Evolutionary conservation across 2,113 vertebrate genomes (phyloP).

Genomic region (Cisticola juncidis): DNA sequence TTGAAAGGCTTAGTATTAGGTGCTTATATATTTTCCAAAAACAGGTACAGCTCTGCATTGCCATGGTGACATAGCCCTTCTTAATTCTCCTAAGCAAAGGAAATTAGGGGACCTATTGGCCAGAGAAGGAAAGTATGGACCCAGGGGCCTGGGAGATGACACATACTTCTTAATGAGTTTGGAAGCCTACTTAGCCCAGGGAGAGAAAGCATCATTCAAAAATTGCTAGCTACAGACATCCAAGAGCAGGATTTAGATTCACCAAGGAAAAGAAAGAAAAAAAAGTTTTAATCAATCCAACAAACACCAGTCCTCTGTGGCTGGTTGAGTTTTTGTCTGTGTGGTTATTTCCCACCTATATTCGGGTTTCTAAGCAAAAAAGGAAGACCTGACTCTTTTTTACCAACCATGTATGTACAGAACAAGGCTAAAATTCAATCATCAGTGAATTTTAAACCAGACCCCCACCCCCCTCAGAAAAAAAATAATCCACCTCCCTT

Average conservation of each 20-base stretch:
- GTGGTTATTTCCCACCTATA: not conserved
- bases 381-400: not conserved
- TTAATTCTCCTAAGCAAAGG: not conserved
- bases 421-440: not conserved
- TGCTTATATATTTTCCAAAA: not conserved
- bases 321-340: not conserved
- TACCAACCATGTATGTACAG: not conserved
- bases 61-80: not conserved
- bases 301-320: not conserved
- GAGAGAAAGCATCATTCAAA: not conserved
- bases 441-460: not conserved
- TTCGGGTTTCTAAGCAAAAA: not conserved
- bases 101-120: not conserved
- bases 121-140: not conserved
- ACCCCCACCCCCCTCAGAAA: rapidly evolving
- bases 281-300: not conserved
- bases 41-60: not conserved
- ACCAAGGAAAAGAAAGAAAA: not conserved
- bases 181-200: not conserved
- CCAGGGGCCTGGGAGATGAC: not conserved
- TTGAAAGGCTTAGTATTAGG: not conserved
- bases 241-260: not conserved
- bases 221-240: not conserved
- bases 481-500: not conserved
- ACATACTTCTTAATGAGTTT: not conserved